Evolutionary conservation across 2,113 vertebrate genomes (phyloP), one percentile per base, ranked within the genome.

Genomic region (Capricornis sumatraensis): DNA sequence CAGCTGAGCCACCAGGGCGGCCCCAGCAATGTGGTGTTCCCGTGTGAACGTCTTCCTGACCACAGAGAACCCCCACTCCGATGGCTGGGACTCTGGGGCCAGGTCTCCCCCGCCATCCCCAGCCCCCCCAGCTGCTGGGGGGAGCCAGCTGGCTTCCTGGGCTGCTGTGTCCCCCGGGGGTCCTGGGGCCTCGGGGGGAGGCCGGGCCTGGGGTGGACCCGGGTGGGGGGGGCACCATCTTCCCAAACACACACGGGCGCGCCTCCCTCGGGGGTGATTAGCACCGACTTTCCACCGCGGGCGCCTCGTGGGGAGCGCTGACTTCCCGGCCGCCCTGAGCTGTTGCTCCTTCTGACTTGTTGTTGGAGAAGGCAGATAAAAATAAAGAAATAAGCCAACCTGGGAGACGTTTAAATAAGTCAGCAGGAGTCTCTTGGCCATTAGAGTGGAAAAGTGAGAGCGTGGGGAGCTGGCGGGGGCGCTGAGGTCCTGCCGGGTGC

Each of bases 401-500:
- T 87, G 98, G 95, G 96, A 97, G 92, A 40, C 6, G 45, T 40
- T 64, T 45, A 96, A 92, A 33, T 58, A 84, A 82, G 30, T 85
- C 95, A 94, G 78, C 95, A 1, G 47, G 43, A 52, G 43, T 50
- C 82, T 81, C 67, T 74, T 53, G 81, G 36, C 90, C 86, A 87
- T 96, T 93, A 86, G 28, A 10, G 9, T 89, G 53, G 87, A 98
- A 98, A 97, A 97, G 78, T 95, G 95, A 53, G 53, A 94, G 78
- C 33, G 17, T 78, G 83, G 27, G 86, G 92, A 47, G 85, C 83
- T 74, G 33, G 64, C 1, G 4, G 33, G 12, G 64, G 33, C 4
- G 4, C 64, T 36, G 64, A 67, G 15, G 30, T 7, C 58, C 28
- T 15, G 15, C 5, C 13, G 1, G 58, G 28, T 1, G 12, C 58